Conservation (phyloP, 1,140 invertebrate species). For the Orussus abietinus region DNA sequence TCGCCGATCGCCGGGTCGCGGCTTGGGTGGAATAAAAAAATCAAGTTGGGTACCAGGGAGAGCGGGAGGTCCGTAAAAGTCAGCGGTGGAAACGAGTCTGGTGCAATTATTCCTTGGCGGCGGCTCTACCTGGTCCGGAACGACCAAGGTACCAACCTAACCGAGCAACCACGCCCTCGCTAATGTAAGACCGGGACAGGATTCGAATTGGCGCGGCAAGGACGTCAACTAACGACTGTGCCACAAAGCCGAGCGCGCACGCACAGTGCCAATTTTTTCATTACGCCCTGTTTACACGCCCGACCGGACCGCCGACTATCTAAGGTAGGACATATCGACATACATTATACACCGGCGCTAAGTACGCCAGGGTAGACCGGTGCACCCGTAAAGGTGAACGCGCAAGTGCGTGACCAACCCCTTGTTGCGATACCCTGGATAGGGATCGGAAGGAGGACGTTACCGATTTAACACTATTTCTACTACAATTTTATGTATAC, state of each 20-base stretch:
- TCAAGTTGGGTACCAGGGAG: no score
- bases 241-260: conserved; percentile 29
- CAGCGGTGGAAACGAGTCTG: conserved; percentile 16
- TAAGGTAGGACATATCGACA: no score
- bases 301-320: no score
- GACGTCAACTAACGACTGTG: conserved; percentile 33
- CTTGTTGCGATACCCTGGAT: no score
- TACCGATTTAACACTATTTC: no score
- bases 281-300: conserved; percentile 29
- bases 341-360: no score
- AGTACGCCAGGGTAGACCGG: no score
- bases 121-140: conserved; percentile 34
- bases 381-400: no score
- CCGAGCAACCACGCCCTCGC: conserved; percentile 40
- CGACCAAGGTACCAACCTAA: conserved; percentile 15
- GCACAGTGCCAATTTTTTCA: conserved; percentile 31
- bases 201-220: conserved; percentile 41
- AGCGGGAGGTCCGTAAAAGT: conserved; percentile 12
- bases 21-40: conserved; percentile 6
- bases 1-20: no score
- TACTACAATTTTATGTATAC: no score
- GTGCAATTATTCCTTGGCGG: conserved; percentile 26
- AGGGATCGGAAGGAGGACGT: no score
- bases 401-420: no score
- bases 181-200: conserved; percentile 35